phyloP scores from a whole-genome alignment of 53 echinoderm and acorn worm genomes.

The Paelopatides confundens region DNA sequence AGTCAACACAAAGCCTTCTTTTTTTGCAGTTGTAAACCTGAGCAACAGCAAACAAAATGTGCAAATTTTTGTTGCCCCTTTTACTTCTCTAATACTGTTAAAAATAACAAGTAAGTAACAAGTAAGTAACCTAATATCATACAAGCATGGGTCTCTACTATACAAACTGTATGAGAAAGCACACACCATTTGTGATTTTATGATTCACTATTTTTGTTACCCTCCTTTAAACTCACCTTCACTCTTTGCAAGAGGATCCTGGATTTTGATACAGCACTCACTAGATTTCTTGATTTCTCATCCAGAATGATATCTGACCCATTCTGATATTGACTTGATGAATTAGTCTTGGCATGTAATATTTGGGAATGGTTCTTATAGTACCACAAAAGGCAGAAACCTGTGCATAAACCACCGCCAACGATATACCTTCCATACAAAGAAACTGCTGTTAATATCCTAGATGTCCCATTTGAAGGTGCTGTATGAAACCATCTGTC shows the following conservation, averaged over 20 bases:
- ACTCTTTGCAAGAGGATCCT: constrained; percentile 74
- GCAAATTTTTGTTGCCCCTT: no score
- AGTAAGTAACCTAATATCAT: no score
- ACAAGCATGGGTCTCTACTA: no score
- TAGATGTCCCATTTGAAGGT: no score
- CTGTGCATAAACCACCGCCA: constrained; percentile 1
- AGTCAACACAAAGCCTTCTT: no score
- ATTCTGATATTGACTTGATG: no score
- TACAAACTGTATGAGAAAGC: no score
- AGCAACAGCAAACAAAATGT: no score
- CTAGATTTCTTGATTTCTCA: background rate
- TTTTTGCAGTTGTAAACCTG: no score
- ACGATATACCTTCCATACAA: background rate
- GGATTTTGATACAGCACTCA: constrained; percentile 59
- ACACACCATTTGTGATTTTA: background rate
- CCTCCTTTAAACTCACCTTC: constrained; percentile 35
- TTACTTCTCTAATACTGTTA: no score
- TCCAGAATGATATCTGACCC: background rate
- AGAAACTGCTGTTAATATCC: background rate
- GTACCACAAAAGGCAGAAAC: background rate
- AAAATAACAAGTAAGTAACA: no score
- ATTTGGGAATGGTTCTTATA: background rate
- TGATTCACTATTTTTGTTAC: background rate
- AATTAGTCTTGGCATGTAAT: background rate
- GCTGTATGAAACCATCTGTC: no score